Evolutionary conservation across 1,140 invertebrate species (phyloP).

Genomic region (Cyphomyrmex costatus): DNA sequence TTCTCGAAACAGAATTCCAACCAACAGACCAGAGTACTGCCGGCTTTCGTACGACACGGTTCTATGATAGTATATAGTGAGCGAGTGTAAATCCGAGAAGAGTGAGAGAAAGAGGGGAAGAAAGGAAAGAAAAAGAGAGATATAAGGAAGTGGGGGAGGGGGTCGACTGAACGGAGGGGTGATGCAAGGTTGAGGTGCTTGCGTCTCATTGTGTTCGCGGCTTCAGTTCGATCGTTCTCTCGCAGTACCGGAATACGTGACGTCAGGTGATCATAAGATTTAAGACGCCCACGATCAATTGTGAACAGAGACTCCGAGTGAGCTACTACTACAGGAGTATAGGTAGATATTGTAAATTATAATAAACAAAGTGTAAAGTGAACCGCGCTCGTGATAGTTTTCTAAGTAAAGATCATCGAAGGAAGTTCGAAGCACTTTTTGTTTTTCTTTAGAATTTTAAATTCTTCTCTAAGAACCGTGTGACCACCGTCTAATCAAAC

Average conservation of each 20-base stretch:
- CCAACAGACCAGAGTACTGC: constrained; percentile 78
- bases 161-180: constrained; percentile 33
- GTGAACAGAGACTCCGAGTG: background rate
- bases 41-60: constrained; percentile 79
- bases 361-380: constrained; percentile 64
- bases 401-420: background rate
- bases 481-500: background rate
- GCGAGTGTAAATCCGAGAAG: constrained; percentile 30
- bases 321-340: background rate
- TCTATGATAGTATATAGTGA: constrained; percentile 58
- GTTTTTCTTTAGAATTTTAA: background rate
- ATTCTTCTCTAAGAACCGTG: background rate
- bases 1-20: constrained; percentile 82
- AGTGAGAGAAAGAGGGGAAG: background rate
- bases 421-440: background rate
- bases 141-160: background rate
- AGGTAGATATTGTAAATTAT: background rate
- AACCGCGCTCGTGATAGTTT: constrained; percentile 11
- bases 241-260: background rate
- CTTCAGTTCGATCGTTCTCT: background rate
- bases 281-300: background rate
- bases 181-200: constrained; percentile 21
- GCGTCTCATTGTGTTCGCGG: constrained; percentile 37
- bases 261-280: constrained; percentile 11
- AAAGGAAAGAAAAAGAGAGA: background rate